Conservation (phyloP, 1,140 invertebrate genomes). For the Parapsyche elsis region DNA sequence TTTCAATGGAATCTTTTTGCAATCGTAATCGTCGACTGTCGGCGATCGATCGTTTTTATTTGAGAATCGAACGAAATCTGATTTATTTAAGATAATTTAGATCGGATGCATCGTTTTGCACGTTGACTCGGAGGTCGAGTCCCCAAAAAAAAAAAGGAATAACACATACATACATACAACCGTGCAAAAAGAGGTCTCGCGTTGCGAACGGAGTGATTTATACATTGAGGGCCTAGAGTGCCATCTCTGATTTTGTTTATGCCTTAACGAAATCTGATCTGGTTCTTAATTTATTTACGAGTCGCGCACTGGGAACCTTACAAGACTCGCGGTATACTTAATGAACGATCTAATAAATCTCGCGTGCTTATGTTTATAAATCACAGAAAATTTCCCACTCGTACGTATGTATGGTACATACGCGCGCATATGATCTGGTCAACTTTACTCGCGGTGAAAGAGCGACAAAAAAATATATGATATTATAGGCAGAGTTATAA, state of each 20-base stretch:
- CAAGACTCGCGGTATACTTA: slow-evolving; percentile 35
- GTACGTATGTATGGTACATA: no score
- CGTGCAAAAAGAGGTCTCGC: not conserved
- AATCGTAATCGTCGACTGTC: no score
- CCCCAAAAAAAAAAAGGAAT: not conserved
- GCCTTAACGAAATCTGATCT: slow-evolving; percentile 55
- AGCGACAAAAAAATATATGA: not conserved
- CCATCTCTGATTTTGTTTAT: slow-evolving; percentile 56
- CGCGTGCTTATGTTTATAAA: not conserved
- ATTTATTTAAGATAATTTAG: not conserved
- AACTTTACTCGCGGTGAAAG: not conserved
- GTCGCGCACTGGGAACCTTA: slow-evolving; percentile 31
- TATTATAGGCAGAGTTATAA: not conserved
- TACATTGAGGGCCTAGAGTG: slow-evolving; percentile 46
- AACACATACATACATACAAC: not conserved
- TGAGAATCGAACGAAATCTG: not conserved
- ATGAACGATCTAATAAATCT: slow-evolving; percentile 46
- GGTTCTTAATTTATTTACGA: slow-evolving; percentile 53
- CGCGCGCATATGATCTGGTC: slow-evolving; percentile 25
- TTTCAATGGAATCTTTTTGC: no score
- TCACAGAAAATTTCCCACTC: slow-evolving; percentile 31
- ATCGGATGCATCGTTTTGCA: slow-evolving; percentile 1
- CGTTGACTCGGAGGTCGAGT: not conserved
- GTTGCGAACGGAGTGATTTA: slow-evolving; percentile 36
- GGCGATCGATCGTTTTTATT: not conserved